Conservation (phyloP, 2,888 invertebrate genomes). For the Melanophora roralis region DNA sequence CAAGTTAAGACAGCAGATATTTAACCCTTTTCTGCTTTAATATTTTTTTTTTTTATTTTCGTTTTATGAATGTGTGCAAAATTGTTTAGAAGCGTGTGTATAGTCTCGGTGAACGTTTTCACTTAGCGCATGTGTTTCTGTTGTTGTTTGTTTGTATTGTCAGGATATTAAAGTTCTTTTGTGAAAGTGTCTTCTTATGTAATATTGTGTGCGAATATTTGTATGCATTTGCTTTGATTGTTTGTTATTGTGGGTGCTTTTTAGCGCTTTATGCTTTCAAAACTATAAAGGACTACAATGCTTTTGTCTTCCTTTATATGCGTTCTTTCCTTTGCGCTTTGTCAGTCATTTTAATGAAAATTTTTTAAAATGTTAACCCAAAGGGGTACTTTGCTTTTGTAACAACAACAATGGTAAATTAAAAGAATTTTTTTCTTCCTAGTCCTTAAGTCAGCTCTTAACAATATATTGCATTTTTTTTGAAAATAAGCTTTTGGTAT, state of each 20-base stretch:
- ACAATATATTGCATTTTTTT: constrained; percentile 33
- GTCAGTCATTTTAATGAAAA: constrained; percentile 53
- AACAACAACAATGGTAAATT: constrained; percentile 5
- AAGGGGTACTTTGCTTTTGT: constrained; percentile 22
- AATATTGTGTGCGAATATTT: background rate
- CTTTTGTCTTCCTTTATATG: background rate
- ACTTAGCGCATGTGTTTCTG: constrained; percentile 56
- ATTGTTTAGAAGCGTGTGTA: background rate
- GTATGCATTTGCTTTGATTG: constrained; percentile 46
- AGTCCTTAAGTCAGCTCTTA: constrained; percentile 15
- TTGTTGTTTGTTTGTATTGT: constrained; percentile 19
- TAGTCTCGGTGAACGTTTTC: background rate
- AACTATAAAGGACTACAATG: constrained; percentile 3
- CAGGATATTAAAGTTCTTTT: constrained; percentile 26
- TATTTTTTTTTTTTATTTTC: background rate
- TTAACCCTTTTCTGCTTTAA: constrained; percentile 44
- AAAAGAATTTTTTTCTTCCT: constrained; percentile 5
- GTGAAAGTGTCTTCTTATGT: constrained; percentile 1
- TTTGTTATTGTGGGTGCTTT: constrained; percentile 54
- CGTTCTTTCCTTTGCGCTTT: constrained; percentile 26
- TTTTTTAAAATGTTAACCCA: constrained; percentile 35
- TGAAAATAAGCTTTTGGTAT: constrained; percentile 45
- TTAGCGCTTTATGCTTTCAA: constrained; percentile 53
- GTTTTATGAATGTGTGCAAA: background rate
- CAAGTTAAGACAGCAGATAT: constrained; percentile 20